These are phyloP conservation scores for Saxicola maurus DNA, from an alignment of 2,797 vertebrate species.

Conservation along the genomic window DNA sequence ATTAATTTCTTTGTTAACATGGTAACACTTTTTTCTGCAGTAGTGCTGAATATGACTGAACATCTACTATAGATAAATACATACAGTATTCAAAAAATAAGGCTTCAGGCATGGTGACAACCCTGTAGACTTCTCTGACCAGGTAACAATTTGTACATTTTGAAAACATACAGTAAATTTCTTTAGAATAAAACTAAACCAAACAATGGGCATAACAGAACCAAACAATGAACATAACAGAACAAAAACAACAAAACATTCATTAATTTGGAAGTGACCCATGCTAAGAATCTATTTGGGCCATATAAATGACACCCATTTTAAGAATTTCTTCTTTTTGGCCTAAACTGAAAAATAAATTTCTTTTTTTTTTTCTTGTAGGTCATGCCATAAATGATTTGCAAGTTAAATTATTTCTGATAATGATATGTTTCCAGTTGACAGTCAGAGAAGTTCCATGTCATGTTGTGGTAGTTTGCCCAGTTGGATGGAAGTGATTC, in stretches of 20 bases:
- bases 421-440: background rate
- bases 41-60: background rate
- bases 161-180: background rate
- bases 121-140: background rate
- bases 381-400: background rate
- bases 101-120: background rate
- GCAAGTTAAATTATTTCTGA: background rate
- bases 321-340: background rate
- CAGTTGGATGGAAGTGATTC: background rate
- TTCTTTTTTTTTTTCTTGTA: background rate
- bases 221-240: background rate
- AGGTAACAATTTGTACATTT: background rate
- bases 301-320: accelerated
- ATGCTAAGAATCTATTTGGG: background rate
- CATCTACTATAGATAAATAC: background rate
- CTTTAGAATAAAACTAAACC: background rate
- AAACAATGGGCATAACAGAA: background rate
- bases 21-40: background rate
- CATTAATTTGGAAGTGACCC: background rate
- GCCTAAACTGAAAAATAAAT: background rate
- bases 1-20: background rate
- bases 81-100: background rate
- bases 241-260: accelerated
- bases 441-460: background rate
- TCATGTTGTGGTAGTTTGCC: background rate